Base-by-base conservation (phyloP, 2,888 invertebrate genomes). In the Agriopis leucophaearia region DNA sequence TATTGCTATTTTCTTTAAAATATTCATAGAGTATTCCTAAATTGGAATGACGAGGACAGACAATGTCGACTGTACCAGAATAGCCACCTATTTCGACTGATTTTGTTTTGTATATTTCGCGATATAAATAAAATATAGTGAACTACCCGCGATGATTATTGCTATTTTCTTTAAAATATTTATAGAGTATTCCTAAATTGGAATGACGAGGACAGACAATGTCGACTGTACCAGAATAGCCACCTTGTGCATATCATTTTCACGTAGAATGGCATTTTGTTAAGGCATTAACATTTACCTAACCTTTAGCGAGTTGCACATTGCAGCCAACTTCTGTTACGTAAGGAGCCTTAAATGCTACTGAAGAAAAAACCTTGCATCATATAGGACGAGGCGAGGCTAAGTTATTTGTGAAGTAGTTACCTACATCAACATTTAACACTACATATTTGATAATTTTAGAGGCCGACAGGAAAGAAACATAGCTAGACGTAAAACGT, bases 261-360 rank as follows among this genome's bases (percentile, higher is more conserved):
- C 18, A 50, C 16, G 35, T 10, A 27, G 27, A 47, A 54, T 60
- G 58, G 56, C 55, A 62, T 58, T 67, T 52, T 58, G 55, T 52
- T 27, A n/a, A 57, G 55, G 16, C 58, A 67, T 68, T 64, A 68
- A 68, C 68, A 68, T 68, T 68, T 64, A 64, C 55, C 60, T 60
- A 64, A 68, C 64, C 68, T 68, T 68, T 68, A 60, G 44, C 68
- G 63, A 55, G 68, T 68, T 64, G 55, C 59, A 64, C 16, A 56
- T 57, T 68, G 64, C 68, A 59, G 40, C n/a, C 18, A 13, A 12
- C 51, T 66, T 45, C 36, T 67, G 55, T 68, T 68, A 64, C 58
- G 58, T 15, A 55, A 68, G 16, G n/a, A 15, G 48, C 12, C 10
- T 52, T 47, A 59, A 62, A 60, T 60, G 64, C 42, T 67, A 50